Evolutionary conservation across 2,888 invertebrate genomes (phyloP).

Genomic region (Zele albiditarsus): DNA sequence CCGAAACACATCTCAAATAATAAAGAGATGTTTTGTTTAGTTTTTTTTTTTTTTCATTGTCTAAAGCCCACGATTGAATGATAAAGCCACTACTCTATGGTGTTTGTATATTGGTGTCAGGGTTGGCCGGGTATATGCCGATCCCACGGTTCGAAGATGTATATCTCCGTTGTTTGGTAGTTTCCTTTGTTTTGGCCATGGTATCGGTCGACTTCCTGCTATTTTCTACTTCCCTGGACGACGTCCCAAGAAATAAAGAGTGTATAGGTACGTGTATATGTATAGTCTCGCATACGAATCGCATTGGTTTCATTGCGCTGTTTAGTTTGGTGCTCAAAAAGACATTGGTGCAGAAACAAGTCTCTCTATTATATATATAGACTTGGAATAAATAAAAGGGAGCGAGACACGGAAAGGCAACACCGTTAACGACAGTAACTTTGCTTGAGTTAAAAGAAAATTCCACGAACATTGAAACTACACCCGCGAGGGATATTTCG

Average conservation of each 20-base stretch:
- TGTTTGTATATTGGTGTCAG: slow-evolving; percentile 35
- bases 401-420: slow-evolving; percentile 17
- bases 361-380: background rate
- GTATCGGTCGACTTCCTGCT: slow-evolving; percentile 67
- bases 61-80: slow-evolving; percentile 25
- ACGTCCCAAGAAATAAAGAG: slow-evolving; percentile 28
- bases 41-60: slow-evolving; percentile 7
- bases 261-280: background rate
- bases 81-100: slow-evolving; percentile 19
- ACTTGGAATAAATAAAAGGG: slow-evolving; percentile 20
- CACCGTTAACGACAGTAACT: slow-evolving; percentile 27
- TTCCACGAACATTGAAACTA: slow-evolving; percentile 30
- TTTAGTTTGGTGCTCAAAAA: background rate
- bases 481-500: slow-evolving; percentile 29
- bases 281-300: slow-evolving; percentile 38
- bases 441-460: slow-evolving; percentile 4
- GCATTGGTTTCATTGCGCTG: slow-evolving; percentile 27
- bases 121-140: slow-evolving; percentile 44
- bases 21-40: slow-evolving; percentile 13
- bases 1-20: slow-evolving; percentile 26
- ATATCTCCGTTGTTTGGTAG: slow-evolving; percentile 68
- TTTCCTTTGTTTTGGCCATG: slow-evolving; percentile 69
- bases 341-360: background rate
- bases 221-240: slow-evolving; percentile 63
- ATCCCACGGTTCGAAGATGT: slow-evolving; percentile 68